A percentile compares a stretch with the other conserved stretches of the same genome.
Evolutionary conservation across 2,113 vertebrate genomes (phyloP).

Genomic region (Scytalopus superciliaris): DNA sequence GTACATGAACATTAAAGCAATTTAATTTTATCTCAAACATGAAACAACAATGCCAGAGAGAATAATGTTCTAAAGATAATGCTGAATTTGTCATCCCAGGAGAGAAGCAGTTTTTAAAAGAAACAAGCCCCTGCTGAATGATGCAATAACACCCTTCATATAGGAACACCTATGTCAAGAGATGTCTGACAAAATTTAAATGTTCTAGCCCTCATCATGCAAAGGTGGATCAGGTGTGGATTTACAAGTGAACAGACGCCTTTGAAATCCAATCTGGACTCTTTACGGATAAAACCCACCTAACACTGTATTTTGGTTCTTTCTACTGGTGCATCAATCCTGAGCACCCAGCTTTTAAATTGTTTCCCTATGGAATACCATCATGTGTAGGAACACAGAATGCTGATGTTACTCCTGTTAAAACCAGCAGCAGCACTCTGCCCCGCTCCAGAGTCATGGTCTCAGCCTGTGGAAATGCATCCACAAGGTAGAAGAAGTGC

Average conservation of each 20-base stretch:
- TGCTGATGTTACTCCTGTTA: not conserved
- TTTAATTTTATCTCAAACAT: not conserved
- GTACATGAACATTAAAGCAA: not conserved
- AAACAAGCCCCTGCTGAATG: not conserved
- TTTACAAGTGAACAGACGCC: not conserved
- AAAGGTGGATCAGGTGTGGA: not conserved
- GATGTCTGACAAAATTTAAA: not conserved
- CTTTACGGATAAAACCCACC: not conserved
- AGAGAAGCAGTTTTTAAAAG: not conserved
- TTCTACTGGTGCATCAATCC: not conserved
- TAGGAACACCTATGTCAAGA: not conserved
- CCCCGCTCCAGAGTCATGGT: rapidly evolving
- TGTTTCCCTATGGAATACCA: not conserved
- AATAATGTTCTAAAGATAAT: not conserved
- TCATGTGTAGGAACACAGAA: not conserved
- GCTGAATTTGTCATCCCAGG: not conserved
- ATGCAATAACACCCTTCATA: not conserved
- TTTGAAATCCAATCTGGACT: not conserved
- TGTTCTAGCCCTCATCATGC: not conserved
- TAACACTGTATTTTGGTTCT: not conserved
- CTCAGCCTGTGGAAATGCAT: not conserved
- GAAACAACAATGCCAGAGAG: not conserved
- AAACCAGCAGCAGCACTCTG: not conserved
- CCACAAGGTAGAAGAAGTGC: not conserved
- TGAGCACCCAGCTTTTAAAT: not conserved